These are phyloP conservation scores for Spongilla lacustris DNA, from an alignment of 37 sponge, comb jelly and placozoan species.

Conservation along the genomic window DNA sequence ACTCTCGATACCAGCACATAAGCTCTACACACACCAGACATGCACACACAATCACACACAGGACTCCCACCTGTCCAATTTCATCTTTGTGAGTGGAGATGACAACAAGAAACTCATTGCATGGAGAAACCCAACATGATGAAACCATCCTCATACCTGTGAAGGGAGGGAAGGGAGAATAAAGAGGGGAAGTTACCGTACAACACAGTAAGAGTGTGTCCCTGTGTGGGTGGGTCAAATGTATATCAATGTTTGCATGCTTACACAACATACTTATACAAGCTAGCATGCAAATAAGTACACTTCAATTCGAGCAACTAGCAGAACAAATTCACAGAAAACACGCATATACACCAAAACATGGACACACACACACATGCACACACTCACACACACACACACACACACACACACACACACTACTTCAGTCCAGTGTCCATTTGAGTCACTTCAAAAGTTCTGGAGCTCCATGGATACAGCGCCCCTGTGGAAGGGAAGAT, in stretches of 20 bases:
- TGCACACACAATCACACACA: background rate
- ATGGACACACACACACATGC: background rate
- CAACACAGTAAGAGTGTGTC: conserved; percentile 75
- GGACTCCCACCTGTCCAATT: conserved; percentile 81
- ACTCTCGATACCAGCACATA: too few relatives aligned
- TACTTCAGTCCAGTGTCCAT: conserved; percentile 93
- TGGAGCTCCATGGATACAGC: conserved; percentile 86
- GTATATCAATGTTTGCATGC: background rate
- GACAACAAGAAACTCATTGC: conserved; percentile 90
- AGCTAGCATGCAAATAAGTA: background rate
- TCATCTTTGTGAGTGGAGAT: conserved; percentile 87
- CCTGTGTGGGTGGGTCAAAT: background rate
- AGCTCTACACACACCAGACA: too few relatives aligned
- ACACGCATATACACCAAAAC: background rate
- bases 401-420: background rate
- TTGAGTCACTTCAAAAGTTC: conserved; percentile 58
- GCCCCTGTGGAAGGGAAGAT: conserved; percentile 35
- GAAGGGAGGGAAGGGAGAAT: background rate
- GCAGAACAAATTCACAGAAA: too few relatives aligned
- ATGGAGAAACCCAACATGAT: conserved; percentile 94
- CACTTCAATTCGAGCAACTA: too few relatives aligned
- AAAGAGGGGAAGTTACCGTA: conserved; percentile 54
- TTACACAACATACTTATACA: background rate
- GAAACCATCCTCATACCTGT: conserved; percentile 87
- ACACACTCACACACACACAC: too few relatives aligned